Evolutionary conservation across 2,113 vertebrate species (phyloP), one percentile per base, ranked within the genome.

Genomic region (Aldabrachelys gigantea): DNA sequence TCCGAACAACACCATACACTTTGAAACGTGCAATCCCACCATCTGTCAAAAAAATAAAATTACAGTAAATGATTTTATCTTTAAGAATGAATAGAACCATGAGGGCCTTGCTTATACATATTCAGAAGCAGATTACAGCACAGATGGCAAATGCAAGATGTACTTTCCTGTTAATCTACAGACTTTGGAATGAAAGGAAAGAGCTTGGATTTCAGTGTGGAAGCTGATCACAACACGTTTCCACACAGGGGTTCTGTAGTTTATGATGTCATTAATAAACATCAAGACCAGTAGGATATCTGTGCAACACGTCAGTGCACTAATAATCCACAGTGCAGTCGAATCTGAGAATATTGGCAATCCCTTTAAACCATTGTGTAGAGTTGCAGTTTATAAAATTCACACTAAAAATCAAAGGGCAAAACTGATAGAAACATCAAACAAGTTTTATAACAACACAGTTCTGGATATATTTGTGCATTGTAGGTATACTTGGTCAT

Each of bases 11-110:
- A 0, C 99, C 99, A 2, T 99, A 99, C 0, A 98, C 98, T 52
- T 98, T 97, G n/a, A 99, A 96, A 19, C 98, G 98, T 50, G 99
- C 98, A 8, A 99, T 96, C 2, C 99, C 99, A 11, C 99, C 99
- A 87, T 99, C 99, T 99, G 93, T 78, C 81, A 89, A 29, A 14
- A 41, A 96, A 86, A 92, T 22, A 12, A 1, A 41, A 56, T 47
- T 44, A 69, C 52, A 31, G 56, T 14, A 35, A 72, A n/a, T n/a
- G 12, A 41, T 44, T 72, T 76, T 31, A 49, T 10, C 19, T 69
- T 13, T 82, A 22, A 24, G n/a, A 25, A 19, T 41, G 56, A 82
- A 52, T 24, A 27, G 3, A 49, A 80, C 25, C n/a, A 35, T 10
- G 22, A 53, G 50, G 52, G 9, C 19, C 52, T 69, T 41, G 49